phyloP scores from a whole-genome alignment of 2,797 vertebrate species.

The Pitangus sulphuratus region DNA sequence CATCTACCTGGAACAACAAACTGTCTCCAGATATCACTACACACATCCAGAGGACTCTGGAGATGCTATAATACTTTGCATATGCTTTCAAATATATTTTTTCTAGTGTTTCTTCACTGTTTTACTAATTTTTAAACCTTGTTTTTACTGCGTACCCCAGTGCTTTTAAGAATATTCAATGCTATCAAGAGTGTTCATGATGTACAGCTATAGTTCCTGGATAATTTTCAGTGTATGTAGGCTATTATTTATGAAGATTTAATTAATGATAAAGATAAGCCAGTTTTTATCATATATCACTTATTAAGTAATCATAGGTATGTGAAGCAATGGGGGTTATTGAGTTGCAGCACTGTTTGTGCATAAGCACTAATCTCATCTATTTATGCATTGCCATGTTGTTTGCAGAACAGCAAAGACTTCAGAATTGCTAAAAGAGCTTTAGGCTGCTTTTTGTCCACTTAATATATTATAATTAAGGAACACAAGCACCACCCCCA shows the following conservation, averaged over 20 bases:
- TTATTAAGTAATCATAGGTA: neutral
- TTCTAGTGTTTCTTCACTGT: neutral
- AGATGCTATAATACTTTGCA: neutral
- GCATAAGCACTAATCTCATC: neutral
- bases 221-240: neutral
- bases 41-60: neutral
- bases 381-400: neutral
- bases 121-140: neutral
- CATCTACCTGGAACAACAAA: neutral
- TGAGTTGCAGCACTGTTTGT: neutral
- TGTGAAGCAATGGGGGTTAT: neutral
- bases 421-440: neutral
- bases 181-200: neutral
- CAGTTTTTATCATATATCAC: neutral
- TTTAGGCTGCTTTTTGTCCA: neutral
- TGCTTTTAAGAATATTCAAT: neutral
- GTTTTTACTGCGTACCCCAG: neutral
- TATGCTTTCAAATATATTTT: neutral
- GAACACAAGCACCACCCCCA: neutral
- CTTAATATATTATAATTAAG: neutral
- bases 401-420: neutral
- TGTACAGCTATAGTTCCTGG: neutral
- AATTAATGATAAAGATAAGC: neutral
- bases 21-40: neutral
- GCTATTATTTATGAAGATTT: neutral